phyloP scores from a whole-genome alignment of 2,888 invertebrate genomes.

The Xylocampa areola region DNA sequence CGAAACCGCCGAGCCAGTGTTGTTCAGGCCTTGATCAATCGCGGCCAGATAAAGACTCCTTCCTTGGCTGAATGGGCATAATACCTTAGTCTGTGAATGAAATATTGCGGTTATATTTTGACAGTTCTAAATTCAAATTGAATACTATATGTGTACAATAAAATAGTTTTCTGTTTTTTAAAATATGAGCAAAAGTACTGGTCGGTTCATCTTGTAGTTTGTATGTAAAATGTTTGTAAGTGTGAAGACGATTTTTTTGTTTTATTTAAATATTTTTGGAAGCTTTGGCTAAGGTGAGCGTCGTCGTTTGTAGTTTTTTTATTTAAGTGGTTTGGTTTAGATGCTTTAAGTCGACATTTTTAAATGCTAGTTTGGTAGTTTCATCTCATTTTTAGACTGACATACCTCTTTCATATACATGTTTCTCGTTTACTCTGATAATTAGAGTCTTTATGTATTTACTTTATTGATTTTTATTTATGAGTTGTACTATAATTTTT shows the following conservation, averaged over 20 bases:
- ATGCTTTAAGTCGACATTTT: constrained; percentile 36
- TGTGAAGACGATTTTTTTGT: constrained; percentile 61
- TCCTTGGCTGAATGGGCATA: constrained; percentile 58
- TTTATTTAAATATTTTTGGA: constrained; percentile 62
- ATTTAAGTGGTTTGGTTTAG: constrained; percentile 45
- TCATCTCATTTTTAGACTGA: constrained; percentile 40
- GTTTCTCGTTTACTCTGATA: too few species aligned
- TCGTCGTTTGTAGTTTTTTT: constrained; percentile 55
- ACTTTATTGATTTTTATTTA: not conserved
- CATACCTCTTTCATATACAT: constrained; percentile 3
- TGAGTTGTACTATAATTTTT: not conserved
- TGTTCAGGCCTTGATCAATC: constrained; percentile 76
- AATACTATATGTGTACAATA: constrained; percentile 14
- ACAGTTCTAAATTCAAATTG: constrained; percentile 41
- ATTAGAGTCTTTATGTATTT: too few species aligned
- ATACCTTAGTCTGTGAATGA: constrained; percentile 47
- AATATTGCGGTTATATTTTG: constrained; percentile 27
- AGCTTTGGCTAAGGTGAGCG: constrained; percentile 67
- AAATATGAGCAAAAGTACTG: constrained; percentile 25
- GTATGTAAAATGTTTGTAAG: constrained; percentile 60
- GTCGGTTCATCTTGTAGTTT: constrained; percentile 55
- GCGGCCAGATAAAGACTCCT: constrained; percentile 64
- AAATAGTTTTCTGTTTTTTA: constrained; percentile 27
- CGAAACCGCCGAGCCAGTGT: constrained; percentile 71
- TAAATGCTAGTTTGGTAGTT: constrained; percentile 38